Conservation (phyloP, 2,113 vertebrate species). For the Coptodon rendalli region DNA sequence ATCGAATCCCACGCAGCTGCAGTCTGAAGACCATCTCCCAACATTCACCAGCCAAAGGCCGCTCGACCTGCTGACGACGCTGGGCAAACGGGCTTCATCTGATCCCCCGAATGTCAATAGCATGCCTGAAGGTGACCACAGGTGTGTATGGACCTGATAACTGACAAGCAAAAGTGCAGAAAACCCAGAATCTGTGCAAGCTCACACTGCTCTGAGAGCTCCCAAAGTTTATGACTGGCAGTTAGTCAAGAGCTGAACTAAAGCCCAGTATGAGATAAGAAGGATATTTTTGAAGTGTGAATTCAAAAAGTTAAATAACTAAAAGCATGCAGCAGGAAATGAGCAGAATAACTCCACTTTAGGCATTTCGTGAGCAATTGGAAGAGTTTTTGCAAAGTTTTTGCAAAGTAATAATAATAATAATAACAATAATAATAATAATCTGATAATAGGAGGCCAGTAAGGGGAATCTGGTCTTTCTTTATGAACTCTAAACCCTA, state of each 20-base stretch:
- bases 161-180: background rate
- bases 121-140: background rate
- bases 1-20: background rate
- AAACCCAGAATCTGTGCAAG: background rate
- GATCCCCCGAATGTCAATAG: background rate
- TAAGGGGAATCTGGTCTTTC: background rate
- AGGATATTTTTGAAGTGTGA: background rate
- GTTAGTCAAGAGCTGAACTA: background rate
- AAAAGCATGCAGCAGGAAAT: background rate
- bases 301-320: background rate
- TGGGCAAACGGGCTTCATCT: background rate
- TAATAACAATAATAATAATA: background rate
- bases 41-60: conserved; percentile 59
- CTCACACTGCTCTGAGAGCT: background rate
- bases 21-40: conserved; percentile 26
- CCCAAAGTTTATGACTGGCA: background rate
- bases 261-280: background rate
- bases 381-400: background rate
- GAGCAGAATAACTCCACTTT: background rate
- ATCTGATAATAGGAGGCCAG: background rate
- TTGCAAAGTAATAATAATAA: background rate
- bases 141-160: conserved; percentile 19
- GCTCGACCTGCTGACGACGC: background rate
- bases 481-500: background rate
- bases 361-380: background rate